phyloP scores from a whole-genome alignment of 2,797 vertebrate genomes.

The Paratrypauchen microcephalus region DNA sequence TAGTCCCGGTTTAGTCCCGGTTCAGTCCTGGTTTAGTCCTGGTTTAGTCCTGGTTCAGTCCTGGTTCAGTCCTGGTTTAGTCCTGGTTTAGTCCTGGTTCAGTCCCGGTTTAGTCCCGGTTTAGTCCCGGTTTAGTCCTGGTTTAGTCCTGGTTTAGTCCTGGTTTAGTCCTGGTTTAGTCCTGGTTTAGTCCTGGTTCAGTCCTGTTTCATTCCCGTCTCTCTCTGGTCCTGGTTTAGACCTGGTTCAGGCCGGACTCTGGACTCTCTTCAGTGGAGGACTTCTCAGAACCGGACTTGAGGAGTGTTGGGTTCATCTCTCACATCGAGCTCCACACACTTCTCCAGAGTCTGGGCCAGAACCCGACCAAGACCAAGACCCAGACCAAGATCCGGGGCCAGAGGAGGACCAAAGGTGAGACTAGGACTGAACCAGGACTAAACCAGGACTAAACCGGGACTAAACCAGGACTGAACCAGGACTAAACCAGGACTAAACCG shows the following conservation, averaged over 20 bases:
- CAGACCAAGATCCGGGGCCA: slow-evolving; percentile 75
- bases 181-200: neutral
- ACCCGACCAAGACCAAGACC: slow-evolving; percentile 82
- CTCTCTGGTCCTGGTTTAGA: too few relatives aligned
- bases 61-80: too few relatives aligned
- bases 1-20: neutral
- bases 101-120: neutral
- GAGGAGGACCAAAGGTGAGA: neutral
- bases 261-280: slow-evolving; percentile 75
- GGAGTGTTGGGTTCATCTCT: slow-evolving; percentile 86
- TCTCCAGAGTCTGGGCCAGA: slow-evolving; percentile 86
- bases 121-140: neutral
- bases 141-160: neutral
- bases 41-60: neutral
- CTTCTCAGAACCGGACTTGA: slow-evolving; percentile 84
- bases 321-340: slow-evolving; percentile 92
- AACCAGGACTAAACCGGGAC: neutral
- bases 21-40: neutral
- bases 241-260: slow-evolving; percentile 54
- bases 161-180: neutral
- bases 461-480: neutral
- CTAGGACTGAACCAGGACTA: neutral
- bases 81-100: neutral
- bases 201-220: neutral
- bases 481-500: neutral